Conservation (phyloP, 30 jellyfish, hydroid and myxozoan species). For the Aurelia aurita complex sp. Pacific region DNA sequence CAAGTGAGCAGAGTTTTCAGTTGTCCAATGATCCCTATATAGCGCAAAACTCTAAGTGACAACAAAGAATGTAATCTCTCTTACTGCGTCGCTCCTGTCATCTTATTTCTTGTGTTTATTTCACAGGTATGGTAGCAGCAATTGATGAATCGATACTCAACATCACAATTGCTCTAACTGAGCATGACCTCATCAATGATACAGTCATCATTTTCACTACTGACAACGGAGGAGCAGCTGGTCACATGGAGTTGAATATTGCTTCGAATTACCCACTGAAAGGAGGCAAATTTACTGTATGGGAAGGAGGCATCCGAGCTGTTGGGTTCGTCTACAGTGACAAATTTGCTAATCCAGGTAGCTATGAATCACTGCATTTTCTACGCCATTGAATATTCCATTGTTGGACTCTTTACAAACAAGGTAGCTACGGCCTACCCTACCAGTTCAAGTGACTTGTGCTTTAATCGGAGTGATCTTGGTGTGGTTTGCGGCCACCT, state of each 20-base stretch:
- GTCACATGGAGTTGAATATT: conserved; percentile 84
- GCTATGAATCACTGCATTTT: background rate
- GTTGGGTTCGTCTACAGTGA: conserved; percentile 91
- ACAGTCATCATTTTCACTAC: conserved; percentile 87
- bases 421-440: no score
- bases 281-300: conserved; percentile 95
- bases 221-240: conserved; percentile 97
- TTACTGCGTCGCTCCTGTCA: no score
- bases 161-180: conserved; percentile 85
- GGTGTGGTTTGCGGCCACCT: no score
- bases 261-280: conserved; percentile 98
- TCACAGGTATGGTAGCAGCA: conserved; percentile 95
- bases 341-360: conserved; percentile 68
- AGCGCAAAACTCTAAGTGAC: no score
- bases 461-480: no score
- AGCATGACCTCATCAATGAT: conserved; percentile 54
- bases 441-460: no score
- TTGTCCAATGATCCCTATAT: no score
- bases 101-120: background rate
- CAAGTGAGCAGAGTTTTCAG: no score
- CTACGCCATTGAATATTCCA: no score
- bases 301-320: conserved; percentile 99
- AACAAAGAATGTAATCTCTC: no score
- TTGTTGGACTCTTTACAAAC: no score
- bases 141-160: conserved; percentile 92